Percentiles rank a stretch among this genome's conserved stretches.
phyloP scores from a whole-genome alignment of 2,113 vertebrate species.

The Microcebus tavaratra region DNA sequence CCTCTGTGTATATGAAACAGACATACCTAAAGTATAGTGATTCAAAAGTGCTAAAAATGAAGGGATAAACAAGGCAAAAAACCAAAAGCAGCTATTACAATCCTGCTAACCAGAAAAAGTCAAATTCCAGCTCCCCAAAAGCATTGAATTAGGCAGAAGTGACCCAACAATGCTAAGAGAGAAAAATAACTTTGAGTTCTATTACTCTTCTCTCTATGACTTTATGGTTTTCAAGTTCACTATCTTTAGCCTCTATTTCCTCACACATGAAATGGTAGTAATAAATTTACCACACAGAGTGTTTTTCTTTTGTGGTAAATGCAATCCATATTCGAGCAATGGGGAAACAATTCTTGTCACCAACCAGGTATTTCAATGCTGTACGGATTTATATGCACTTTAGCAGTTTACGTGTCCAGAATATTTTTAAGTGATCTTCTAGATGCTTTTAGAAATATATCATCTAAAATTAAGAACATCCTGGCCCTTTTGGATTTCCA shows the following conservation, averaged over 20 bases:
- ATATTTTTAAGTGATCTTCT: neutral
- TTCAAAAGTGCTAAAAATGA: neutral
- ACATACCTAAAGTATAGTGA: neutral
- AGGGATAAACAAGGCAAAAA: neutral
- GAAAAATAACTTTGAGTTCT: neutral
- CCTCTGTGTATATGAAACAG: neutral
- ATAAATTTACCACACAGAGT: neutral
- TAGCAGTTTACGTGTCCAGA: neutral
- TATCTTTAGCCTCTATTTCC: neutral
- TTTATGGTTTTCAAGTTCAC: neutral
- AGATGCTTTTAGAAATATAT: neutral
- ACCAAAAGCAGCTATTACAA: neutral
- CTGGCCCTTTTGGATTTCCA: neutral
- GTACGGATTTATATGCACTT: neutral
- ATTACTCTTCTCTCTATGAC: neutral
- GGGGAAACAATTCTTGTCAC: neutral
- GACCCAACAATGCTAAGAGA: too few species aligned
- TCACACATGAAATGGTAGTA: neutral
- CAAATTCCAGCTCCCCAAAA: neutral
- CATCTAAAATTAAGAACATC: neutral
- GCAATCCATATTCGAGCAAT: neutral
- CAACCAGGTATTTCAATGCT: neutral
- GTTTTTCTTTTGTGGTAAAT: neutral
- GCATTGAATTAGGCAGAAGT: neutral
- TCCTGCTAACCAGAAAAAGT: neutral